A percentile compares a stretch with the other conserved stretches of the same genome.
Evolutionary conservation across 1,140 invertebrate genomes (phyloP).

Genomic region (Zaprionus africanus): DNA sequence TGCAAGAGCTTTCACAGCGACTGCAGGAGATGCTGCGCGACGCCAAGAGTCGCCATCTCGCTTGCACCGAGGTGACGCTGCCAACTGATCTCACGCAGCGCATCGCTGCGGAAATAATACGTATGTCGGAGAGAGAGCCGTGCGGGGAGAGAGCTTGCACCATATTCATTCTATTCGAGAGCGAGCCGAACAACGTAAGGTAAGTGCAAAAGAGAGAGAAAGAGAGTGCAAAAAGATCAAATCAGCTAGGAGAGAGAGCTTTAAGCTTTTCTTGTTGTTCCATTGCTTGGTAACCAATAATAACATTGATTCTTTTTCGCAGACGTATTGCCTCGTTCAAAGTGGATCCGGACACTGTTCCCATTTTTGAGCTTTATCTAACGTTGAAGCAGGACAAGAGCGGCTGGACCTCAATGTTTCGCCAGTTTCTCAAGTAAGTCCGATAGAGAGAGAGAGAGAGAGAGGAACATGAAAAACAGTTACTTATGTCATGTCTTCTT

Average conservation of each 20-base stretch:
- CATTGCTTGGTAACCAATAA: neutral
- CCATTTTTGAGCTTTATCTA: slow-evolving; percentile 93
- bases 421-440: slow-evolving; percentile 93
- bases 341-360: slow-evolving; percentile 92
- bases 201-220: slow-evolving; percentile 77
- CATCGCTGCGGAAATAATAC: slow-evolving; percentile 90
- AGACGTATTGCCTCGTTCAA: slow-evolving; percentile 88
- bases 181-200: slow-evolving; percentile 86
- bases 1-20: slow-evolving; percentile 87
- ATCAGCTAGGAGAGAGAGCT: neutral
- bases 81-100: slow-evolving; percentile 90
- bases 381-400: slow-evolving; percentile 92
- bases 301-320: slow-evolving; percentile 1
- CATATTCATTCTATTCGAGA: slow-evolving; percentile 90
- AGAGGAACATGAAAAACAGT: neutral
- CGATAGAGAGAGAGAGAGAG: neutral
- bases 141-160: slow-evolving; percentile 92
- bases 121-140: slow-evolving; percentile 92
- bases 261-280: neutral
- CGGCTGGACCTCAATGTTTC: slow-evolving; percentile 92
- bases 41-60: slow-evolving; percentile 91
- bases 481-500: neutral
- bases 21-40: slow-evolving; percentile 90
- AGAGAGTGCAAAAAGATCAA: too few relatives aligned
- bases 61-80: slow-evolving; percentile 92